Conservation (phyloP, 1,140 invertebrate genomes). For the Heterodera schachtii region DNA sequence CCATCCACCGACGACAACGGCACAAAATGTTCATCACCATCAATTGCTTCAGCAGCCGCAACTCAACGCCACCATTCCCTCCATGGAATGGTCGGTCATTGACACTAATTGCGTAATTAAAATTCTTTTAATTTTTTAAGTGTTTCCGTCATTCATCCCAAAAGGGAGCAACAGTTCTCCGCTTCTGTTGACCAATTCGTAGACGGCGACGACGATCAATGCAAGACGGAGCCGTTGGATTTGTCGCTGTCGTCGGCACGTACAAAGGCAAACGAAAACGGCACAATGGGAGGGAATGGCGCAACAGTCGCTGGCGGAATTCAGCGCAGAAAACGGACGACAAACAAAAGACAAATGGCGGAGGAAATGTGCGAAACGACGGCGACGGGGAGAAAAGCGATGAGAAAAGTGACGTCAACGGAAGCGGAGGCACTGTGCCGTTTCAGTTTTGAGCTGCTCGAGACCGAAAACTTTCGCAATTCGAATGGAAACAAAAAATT, state of each 20-base stretch:
- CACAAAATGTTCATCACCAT: not conserved
- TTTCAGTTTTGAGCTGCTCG: too few species aligned
- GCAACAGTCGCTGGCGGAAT: not conserved
- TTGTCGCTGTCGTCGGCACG: not conserved
- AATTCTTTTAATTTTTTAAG: too few species aligned
- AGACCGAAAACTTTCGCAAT: not conserved
- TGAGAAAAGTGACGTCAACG: not conserved
- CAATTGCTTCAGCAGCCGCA: not conserved
- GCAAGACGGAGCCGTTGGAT: not conserved
- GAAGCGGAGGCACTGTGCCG: not conserved
- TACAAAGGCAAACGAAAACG: not conserved
- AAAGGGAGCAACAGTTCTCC: not conserved
- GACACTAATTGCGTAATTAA: not conserved
- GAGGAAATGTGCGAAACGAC: not conserved
- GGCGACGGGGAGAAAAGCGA: not conserved
- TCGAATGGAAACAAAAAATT: too few species aligned
- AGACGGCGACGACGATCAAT: not conserved
- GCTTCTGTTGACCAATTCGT: not conserved
- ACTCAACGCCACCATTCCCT: too few species aligned
- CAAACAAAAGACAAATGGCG: not conserved
- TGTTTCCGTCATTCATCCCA: not conserved
- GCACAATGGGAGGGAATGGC: not conserved
- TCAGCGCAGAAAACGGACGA: not conserved
- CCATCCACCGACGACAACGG: not conserved
- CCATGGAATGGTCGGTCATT: not conserved